Base-by-base conservation (phyloP, 1,140 invertebrate species). In the Mactra quadrangularis region DNA sequence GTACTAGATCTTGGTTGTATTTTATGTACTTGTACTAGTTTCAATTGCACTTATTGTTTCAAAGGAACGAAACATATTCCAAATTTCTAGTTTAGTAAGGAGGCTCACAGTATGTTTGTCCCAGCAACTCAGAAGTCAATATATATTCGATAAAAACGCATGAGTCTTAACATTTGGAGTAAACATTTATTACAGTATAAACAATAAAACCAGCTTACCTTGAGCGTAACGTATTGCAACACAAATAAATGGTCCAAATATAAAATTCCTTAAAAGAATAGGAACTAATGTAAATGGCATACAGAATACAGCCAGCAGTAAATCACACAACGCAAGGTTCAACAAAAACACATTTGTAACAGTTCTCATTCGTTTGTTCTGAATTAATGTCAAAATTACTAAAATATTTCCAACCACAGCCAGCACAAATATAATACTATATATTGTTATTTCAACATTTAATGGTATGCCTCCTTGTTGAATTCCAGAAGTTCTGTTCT, bases 201-300 rank as follows among this genome's bases (percentile, higher is more conserved):
- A n/a, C n/a, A 41, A 15, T 41, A 41, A 11, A 38, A 62, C 55
- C 9, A 19, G 29, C 88, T 90, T 85, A 90, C 89, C 89, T 90
- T 91, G 97, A 55, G 97, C 95, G 91, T 96, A 97, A 0, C 96
- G 95, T 85, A 97, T 96, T 17, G 97, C 92, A 88, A 96, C 96
- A 93, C 97, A 98, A 93, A 98, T 95, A 0, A 94, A 92, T 25
- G 95, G 94, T 1, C 97, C 97, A 85, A 98, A 97, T 59, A 97
- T 94, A 91, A 97, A 98, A 89, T 96, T 95, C 86, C 95, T 94
- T 79, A 97, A 94, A 17, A 97, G 93, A 45, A 96, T 95, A 2
- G 96, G 96, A 7, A 97, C 95, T n/a, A 98, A 93, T 0, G 97
- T 97, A 86, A 97, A 97, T 0, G 97, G 97, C 94, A 97, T 96